These are phyloP conservation scores for Trypoxylon attenuatum DNA, from an alignment of 2,888 invertebrate species.

Conservation along the genomic window DNA sequence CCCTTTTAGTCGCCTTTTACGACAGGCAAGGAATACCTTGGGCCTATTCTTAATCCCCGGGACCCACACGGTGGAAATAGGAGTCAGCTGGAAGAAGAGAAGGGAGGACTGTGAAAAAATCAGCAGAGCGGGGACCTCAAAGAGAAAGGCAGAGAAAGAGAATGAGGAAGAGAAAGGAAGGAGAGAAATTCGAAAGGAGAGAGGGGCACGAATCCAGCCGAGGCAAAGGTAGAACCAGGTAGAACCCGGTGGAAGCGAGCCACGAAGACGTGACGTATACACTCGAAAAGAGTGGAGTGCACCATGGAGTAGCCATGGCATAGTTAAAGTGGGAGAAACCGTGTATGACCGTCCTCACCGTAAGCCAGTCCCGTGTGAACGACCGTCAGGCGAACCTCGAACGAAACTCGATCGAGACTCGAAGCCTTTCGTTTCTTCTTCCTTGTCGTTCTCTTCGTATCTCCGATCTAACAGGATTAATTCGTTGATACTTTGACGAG, in stretches of 20 bases:
- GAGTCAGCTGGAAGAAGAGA: no score
- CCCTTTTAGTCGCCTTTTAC: no score
- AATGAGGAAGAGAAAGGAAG: neutral
- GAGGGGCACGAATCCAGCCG: conserved; percentile 19
- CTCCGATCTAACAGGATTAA: no score
- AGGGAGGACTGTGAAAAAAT: neutral
- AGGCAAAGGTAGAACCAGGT: conserved; percentile 29
- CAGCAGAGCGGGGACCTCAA: neutral
- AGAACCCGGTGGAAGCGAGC: conserved; percentile 44
- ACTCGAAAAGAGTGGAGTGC: conserved; percentile 30
- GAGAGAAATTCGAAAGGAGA: conserved; percentile 25
- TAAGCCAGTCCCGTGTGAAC: conserved; percentile 70
- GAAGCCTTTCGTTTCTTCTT: conserved; percentile 25
- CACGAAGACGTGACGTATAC: conserved; percentile 51
- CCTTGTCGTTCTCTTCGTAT: neutral
- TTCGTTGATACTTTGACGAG: neutral
- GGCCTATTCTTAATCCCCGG: no score
- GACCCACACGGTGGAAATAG: no score
- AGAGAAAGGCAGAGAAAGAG: neutral
- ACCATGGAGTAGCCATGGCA: conserved; percentile 51
- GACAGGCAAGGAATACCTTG: no score
- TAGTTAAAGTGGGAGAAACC: conserved; percentile 63
- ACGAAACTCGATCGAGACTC: conserved; percentile 34
- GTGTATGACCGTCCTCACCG: conserved; percentile 59
- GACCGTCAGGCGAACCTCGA: conserved; percentile 64